A percentile compares a stretch with the other conserved stretches of the same genome.
These are phyloP conservation scores for Antrozous pallidus DNA, from an alignment of 2,797 vertebrate genomes.

Conservation along the genomic window DNA sequence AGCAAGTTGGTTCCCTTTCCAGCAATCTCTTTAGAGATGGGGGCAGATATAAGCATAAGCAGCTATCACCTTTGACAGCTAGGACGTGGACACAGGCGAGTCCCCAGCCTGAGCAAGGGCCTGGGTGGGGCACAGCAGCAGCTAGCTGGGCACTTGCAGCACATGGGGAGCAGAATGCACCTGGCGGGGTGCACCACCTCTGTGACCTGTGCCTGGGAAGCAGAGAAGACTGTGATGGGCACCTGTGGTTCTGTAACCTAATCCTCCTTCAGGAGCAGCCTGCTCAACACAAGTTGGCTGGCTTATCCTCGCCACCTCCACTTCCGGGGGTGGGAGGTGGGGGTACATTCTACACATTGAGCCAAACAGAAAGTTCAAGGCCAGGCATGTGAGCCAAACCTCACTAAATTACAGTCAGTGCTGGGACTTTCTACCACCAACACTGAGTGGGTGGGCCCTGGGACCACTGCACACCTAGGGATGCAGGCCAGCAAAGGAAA, in stretches of 20 bases:
- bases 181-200: too few relatives aligned
- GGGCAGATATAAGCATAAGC: neutral
- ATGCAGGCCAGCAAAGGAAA: neutral
- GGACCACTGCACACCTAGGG: neutral
- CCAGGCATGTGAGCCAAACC: neutral
- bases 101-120: neutral
- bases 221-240: neutral
- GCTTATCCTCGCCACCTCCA: neutral
- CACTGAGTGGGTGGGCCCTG: neutral
- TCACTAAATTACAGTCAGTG: neutral
- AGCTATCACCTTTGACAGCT: neutral
- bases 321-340: too few relatives aligned
- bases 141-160: neutral
- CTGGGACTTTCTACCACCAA: neutral
- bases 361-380: neutral
- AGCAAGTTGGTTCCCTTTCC: neutral
- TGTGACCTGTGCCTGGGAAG: neutral
- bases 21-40: neutral
- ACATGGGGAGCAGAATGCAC: accelerated
- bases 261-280: neutral
- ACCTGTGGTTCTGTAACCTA: too few relatives aligned
- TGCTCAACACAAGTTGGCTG: accelerated
- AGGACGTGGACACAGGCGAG: accelerated
- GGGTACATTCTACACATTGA: neutral
- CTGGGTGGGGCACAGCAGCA: too few relatives aligned